Evolutionary conservation across 1,140 invertebrate genomes (phyloP).

Genomic region (Papilio polyxenes): DNA sequence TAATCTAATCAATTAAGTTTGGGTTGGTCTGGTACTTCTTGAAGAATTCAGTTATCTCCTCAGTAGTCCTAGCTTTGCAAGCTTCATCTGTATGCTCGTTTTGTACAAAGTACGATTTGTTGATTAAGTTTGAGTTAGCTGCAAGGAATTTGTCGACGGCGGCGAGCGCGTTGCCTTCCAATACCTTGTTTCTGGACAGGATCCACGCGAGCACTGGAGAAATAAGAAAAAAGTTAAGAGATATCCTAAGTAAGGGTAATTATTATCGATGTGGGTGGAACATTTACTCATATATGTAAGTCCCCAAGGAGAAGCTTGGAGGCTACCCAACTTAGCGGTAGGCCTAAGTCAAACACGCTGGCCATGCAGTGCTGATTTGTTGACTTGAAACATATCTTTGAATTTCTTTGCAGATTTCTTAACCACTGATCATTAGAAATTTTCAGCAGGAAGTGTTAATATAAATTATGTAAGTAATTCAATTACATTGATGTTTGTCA

Average conservation of each 20-base stretch:
- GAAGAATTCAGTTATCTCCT: conserved; percentile 4
- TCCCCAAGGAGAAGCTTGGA: too few species aligned
- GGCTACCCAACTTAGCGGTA: too few species aligned
- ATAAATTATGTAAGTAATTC: neutral
- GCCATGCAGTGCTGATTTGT: too few species aligned
- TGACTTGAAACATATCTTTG: too few species aligned
- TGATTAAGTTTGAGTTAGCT: conserved; percentile 38
- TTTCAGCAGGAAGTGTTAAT: too few species aligned
- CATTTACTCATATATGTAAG: too few species aligned
- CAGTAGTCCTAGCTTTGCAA: neutral
- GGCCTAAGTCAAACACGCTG: too few species aligned
- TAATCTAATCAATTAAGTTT: neutral
- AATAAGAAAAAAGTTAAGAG: conserved; percentile 13
- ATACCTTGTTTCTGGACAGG: conserved; percentile 44
- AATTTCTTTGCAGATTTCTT: too few species aligned
- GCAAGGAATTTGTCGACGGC: conserved; percentile 43
- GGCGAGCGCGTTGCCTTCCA: conserved; percentile 40
- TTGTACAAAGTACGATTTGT: conserved; percentile 24
- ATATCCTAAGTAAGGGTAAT: conserved; percentile 41
- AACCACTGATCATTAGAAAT: too few species aligned
- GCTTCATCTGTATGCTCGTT: neutral
- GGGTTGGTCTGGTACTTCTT: neutral
- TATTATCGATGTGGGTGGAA: neutral
- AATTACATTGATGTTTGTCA: conserved; percentile 41
- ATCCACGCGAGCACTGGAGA: conserved; percentile 55